Conservation (phyloP, 2,888 invertebrate genomes). For the Andrena trimmerana region DNA sequence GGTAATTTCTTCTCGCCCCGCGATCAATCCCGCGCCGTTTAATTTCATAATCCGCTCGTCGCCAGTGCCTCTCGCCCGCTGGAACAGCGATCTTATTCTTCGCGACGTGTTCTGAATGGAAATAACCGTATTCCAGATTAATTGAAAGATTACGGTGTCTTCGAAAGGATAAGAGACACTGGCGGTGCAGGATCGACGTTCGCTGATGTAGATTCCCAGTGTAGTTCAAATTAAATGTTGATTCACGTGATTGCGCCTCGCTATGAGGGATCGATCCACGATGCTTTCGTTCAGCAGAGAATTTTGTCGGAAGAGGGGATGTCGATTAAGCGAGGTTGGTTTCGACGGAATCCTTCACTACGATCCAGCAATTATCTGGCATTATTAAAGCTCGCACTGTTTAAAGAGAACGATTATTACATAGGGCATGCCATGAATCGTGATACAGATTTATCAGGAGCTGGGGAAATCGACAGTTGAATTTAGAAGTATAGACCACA, state of each 20-base stretch:
- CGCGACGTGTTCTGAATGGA: constrained; percentile 11
- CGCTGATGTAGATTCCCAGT: constrained; percentile 9
- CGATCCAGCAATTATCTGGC: neutral
- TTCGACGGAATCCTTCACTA: neutral
- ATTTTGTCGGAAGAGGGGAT: neutral
- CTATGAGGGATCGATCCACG: constrained; percentile 12
- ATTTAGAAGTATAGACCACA: no score
- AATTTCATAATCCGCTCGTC: neutral
- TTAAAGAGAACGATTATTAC: no score
- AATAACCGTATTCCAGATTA: constrained; percentile 26
- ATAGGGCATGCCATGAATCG: no score
- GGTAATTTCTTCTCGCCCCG: neutral
- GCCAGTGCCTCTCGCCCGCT: neutral
- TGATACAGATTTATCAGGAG: no score
- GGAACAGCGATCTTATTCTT: constrained; percentile 12
- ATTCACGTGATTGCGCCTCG: constrained; percentile 36
- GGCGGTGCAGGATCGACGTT: neutral
- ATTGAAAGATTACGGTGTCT: constrained; percentile 33
- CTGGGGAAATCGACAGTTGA: no score
- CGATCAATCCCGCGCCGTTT: neutral
- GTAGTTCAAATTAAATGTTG: constrained; percentile 38
- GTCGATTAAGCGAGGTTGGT: no score
- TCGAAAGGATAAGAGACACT: constrained; percentile 4
- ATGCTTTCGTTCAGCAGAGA: neutral
- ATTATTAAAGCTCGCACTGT: neutral